Conservation (phyloP, 2,888 invertebrate genomes). For the Tetranychus truncatus region DNA sequence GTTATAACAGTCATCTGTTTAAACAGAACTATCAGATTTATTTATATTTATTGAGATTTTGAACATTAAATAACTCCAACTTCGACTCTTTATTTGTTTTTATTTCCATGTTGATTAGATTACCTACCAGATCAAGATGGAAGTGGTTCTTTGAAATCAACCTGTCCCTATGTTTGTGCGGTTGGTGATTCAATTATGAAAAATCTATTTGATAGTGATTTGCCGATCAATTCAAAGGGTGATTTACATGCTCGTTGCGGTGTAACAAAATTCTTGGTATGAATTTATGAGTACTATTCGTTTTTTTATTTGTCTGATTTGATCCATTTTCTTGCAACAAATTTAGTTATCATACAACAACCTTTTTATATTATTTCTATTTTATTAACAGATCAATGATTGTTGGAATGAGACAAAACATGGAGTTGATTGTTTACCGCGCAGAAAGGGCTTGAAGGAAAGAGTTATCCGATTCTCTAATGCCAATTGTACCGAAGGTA, state of each 20-base stretch:
- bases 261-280: background rate
- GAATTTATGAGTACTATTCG: background rate
- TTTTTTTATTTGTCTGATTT: background rate
- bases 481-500: background rate
- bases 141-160: background rate
- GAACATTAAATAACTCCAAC: no score
- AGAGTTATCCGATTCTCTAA: background rate
- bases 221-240: background rate
- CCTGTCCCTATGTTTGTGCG: constrained; percentile 5
- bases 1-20: background rate
- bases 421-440: background rate
- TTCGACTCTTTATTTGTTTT: no score
- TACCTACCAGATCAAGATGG: background rate
- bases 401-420: constrained; percentile 6
- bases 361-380: background rate
- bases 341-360: no score
- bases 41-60: no score
- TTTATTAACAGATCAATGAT: background rate
- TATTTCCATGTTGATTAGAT: no score
- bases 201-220: background rate
- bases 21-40: no score
- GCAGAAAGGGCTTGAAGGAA: background rate
- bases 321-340: background rate
- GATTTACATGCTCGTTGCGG: constrained; percentile 2
- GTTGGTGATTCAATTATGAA: constrained; percentile 6